These are phyloP conservation scores for Epizoanthus stellaris DNA, from an alignment of 92 coral and sea anemone genomes.

Conservation along the genomic window DNA sequence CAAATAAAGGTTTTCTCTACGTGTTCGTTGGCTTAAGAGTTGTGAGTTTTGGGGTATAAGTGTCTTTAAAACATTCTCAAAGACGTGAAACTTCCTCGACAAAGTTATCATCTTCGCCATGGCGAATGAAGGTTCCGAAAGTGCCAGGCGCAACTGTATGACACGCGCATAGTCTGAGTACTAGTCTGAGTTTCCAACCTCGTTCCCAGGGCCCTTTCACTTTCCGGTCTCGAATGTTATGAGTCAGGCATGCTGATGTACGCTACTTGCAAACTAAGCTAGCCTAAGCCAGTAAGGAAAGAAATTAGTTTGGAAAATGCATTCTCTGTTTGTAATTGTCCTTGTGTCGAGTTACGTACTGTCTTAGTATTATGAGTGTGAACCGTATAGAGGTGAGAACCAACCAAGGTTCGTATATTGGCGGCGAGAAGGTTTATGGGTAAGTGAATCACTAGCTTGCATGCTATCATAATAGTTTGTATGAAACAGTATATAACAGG, in stretches of 20 bases:
- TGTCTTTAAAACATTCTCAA: neutral
- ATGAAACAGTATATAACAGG: no score
- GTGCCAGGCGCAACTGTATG: neutral
- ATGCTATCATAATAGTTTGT: no score
- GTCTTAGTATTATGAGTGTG: slow-evolving; percentile 20
- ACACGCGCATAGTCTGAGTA: neutral
- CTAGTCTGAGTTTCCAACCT: no score
- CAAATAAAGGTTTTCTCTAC: no score
- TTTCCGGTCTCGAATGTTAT: no score
- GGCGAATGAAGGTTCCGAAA: neutral
- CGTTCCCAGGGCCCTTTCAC: no score
- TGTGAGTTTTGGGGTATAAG: neutral
- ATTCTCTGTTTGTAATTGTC: no score
- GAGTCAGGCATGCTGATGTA: no score
- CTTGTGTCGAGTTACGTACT: neutral
- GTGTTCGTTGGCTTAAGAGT: neutral
- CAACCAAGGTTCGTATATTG: slow-evolving; percentile 41
- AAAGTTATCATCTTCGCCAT: neutral
- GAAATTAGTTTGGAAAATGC: no score
- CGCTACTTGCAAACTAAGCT: no score
- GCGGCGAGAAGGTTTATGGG: slow-evolving; percentile 41
- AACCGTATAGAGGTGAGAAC: slow-evolving; percentile 41
- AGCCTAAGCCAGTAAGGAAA: no score
- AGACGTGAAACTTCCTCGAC: neutral
- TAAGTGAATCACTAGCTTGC: slow-evolving; percentile 10